Percentiles rank a stretch among this genome's conserved stretches.
Conservation (phyloP, 1,140 invertebrate species). For the Diachasmimorpha longicaudata region DNA sequence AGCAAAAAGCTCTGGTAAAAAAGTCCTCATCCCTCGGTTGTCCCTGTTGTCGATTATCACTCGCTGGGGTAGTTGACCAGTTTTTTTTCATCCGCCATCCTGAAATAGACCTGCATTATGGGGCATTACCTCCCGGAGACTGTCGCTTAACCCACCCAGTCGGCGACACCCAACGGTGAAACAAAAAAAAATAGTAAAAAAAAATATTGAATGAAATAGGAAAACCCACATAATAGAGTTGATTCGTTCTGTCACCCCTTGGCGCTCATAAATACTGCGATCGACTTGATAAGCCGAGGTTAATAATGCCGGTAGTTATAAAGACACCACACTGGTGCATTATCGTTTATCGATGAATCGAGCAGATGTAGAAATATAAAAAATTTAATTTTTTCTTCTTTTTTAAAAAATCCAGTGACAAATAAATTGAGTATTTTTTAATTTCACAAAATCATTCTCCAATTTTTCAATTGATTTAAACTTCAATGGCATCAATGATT, state of each 20-base stretch:
- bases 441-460: background rate
- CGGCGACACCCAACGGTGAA: background rate
- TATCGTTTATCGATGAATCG: background rate
- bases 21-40: background rate
- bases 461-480: too few relatives aligned
- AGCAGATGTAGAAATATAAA: background rate
- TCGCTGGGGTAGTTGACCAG: constrained; percentile 5
- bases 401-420: too few relatives aligned
- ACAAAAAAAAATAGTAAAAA: background rate
- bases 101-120: background rate
- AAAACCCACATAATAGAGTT: constrained; percentile 6
- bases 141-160: background rate
- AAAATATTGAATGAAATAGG: background rate
- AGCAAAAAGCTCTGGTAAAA: background rate
- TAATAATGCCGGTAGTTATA: constrained; percentile 17
- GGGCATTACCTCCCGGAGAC: background rate
- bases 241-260: background rate
- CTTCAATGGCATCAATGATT: too few relatives aligned
- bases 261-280: constrained; percentile 13
- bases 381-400: background rate
- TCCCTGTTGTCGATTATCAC: constrained; percentile 10
- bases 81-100: constrained; percentile 1
- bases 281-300: constrained; percentile 17
- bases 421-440: background rate
- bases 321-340: background rate